These are phyloP conservation scores for Nomada fucata DNA, from an alignment of 2,888 invertebrate genomes.

Conservation along the genomic window DNA sequence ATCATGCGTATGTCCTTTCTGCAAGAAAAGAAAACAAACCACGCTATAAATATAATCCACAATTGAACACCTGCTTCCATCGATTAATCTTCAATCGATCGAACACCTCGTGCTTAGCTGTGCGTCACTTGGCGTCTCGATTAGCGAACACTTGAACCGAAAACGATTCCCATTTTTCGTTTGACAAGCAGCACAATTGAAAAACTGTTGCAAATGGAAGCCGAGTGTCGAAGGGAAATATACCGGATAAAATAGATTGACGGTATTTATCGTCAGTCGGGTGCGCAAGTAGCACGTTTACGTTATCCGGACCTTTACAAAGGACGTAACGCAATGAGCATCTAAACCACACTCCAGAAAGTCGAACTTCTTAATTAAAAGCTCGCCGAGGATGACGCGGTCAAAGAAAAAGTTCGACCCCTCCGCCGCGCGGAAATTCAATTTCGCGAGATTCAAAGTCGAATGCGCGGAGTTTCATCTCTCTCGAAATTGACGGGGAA, in stretches of 20 bases:
- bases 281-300: slow-evolving; percentile 50
- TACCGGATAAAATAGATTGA: slow-evolving; percentile 12
- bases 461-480: slow-evolving; percentile 16
- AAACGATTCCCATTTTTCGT: not conserved
- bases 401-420: slow-evolving; percentile 29
- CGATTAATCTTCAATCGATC: not conserved
- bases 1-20: slow-evolving; percentile 77
- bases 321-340: slow-evolving; percentile 57
- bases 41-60: slow-evolving; percentile 33
- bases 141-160: not conserved
- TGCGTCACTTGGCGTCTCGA: not conserved
- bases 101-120: not conserved
- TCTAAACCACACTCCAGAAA: slow-evolving; percentile 49
- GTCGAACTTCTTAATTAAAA: slow-evolving; percentile 55
- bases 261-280: slow-evolving; percentile 37
- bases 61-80: not conserved
- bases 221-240: slow-evolving; percentile 4
- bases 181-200: not conserved
- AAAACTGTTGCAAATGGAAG: not conserved
- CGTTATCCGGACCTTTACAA: slow-evolving; percentile 37
- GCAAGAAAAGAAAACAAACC: slow-evolving; percentile 67
- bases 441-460: slow-evolving; percentile 49
- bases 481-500: slow-evolving; percentile 37
- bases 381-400: slow-evolving; percentile 10
- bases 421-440: slow-evolving; percentile 22